Base-by-base conservation (phyloP, 2,888 invertebrate species). In the Liopterus haemorrhoidalis region DNA sequence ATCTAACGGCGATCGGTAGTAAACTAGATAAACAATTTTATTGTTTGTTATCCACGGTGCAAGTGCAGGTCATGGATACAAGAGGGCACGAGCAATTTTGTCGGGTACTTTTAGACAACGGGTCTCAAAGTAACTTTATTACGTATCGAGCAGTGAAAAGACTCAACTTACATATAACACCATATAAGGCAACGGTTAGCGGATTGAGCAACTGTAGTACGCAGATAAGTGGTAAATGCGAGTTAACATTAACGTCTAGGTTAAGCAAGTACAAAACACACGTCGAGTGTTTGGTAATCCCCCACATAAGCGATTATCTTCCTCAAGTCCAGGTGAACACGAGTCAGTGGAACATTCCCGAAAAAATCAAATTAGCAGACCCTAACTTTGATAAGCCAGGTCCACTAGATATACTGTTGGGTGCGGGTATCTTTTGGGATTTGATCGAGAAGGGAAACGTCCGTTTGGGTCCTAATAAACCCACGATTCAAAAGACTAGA, bases 341-440 rank as follows among this genome's bases (percentile, higher is more conserved):
- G 8, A 18, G 11, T 5, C 6, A 18, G 6, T 11, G 9, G 9
- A 18, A 35, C 9, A 19, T 35, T 11, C 19, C 54, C 2, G 20
- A 20, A 2, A 19, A 46, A 8, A 38, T 53, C 5, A 16, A 32
- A 4, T 39, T 54, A 14, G 53, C 54, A n/a, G 54, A 53, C 12
- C 47, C 50, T 5, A 27, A 32, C 5, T 48, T 46, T 19, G 20
- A 32, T 15, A 31, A 41, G 6, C 45, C 51, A 3, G 36, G 41
- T 2, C 27, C 30, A 8, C 40, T 53, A 4, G 53, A 53, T 22
- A 6, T 50, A 2, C 39, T 54, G 8, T 36, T 53, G 6, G 53
- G 53, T 15, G 48, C 43, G 20, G 49, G 40, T n/a, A 6, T 20
- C 3, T 47, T 47, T 15, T 47, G 28, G 30, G 4, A 25, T 3